Conservation (phyloP, 2,797 vertebrate species). For the Paramormyrops hopkinsi region DNA sequence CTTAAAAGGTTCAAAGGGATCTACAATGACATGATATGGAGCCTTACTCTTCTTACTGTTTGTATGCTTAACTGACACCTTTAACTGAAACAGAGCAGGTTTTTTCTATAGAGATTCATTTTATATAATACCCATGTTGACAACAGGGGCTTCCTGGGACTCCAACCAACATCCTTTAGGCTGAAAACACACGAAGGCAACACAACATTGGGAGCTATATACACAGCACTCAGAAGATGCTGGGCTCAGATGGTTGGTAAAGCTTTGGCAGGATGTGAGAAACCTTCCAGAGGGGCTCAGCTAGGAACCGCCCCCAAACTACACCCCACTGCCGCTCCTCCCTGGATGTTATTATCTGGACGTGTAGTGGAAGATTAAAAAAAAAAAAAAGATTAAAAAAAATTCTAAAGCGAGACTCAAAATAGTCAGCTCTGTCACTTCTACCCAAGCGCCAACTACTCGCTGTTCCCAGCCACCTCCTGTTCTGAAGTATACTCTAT, state of each 20-base stretch:
- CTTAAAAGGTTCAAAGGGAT: neutral
- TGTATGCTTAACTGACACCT: neutral
- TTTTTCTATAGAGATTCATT: neutral
- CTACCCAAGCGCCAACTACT: neutral
- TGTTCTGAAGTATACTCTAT: neutral
- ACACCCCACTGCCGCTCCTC: neutral
- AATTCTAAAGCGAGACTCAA: neutral
- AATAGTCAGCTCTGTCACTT: conserved; percentile 1
- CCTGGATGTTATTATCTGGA: neutral
- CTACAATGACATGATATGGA: neutral
- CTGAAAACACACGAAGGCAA: neutral
- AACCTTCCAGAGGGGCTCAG: neutral
- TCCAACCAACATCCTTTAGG: neutral
- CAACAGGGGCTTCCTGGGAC: neutral
- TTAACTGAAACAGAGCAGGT: neutral
- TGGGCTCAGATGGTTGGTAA: neutral
- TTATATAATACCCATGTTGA: neutral
- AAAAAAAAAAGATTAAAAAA: neutral
- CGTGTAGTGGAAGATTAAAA: neutral
- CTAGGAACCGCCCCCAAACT: conserved; percentile 4
- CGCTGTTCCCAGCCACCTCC: neutral
- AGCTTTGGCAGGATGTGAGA: neutral
- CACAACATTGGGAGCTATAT: neutral
- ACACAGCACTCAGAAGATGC: neutral
- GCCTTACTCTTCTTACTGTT: neutral